Evolutionary conservation across 2,113 vertebrate species (phyloP).

Genomic region (Istiophorus platypterus): DNA sequence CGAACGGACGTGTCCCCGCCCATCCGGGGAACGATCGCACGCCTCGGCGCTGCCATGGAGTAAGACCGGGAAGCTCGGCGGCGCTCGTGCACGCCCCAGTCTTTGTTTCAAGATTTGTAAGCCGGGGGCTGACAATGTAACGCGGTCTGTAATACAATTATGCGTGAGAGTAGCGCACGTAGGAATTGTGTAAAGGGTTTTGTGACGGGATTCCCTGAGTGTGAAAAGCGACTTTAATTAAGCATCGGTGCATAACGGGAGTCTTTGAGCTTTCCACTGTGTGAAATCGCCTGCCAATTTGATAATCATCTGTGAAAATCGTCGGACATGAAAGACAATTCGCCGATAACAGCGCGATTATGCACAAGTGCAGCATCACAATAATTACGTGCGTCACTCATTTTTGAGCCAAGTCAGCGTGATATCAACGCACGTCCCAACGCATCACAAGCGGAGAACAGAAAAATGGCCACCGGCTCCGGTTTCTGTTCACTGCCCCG

Average conservation of each 20-base stretch:
- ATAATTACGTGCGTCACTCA: slow-evolving; percentile 49
- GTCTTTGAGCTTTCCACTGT: slow-evolving; percentile 62
- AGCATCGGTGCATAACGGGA: slow-evolving; percentile 67
- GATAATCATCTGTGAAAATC: slow-evolving; percentile 79
- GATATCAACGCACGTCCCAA: background rate
- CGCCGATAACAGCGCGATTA: slow-evolving; percentile 57
- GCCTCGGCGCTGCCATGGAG: slow-evolving; percentile 18
- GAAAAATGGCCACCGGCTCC: background rate
- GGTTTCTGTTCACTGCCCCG: slow-evolving; percentile 22
- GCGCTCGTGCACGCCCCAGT: slow-evolving; percentile 45
- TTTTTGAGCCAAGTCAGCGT: slow-evolving; percentile 36
- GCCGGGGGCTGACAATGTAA: slow-evolving; percentile 72
- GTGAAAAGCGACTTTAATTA: slow-evolving; percentile 73
- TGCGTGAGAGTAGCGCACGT: slow-evolving; percentile 59
- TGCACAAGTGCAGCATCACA: slow-evolving; percentile 48
- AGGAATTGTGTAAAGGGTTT: slow-evolving; percentile 66
- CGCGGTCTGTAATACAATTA: slow-evolving; percentile 72
- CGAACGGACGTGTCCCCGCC: slow-evolving; percentile 20
- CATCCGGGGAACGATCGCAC: slow-evolving; percentile 46
- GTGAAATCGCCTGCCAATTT: slow-evolving; percentile 71
- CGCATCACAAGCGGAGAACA: background rate
- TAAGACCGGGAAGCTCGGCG: slow-evolving; percentile 21
- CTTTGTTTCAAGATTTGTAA: slow-evolving; percentile 71
- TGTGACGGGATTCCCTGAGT: slow-evolving; percentile 73
- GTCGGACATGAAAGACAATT: slow-evolving; percentile 55